These are phyloP conservation scores for Sclerurus mexicanus DNA, from an alignment of 2,113 vertebrate species.

Conservation along the genomic window DNA sequence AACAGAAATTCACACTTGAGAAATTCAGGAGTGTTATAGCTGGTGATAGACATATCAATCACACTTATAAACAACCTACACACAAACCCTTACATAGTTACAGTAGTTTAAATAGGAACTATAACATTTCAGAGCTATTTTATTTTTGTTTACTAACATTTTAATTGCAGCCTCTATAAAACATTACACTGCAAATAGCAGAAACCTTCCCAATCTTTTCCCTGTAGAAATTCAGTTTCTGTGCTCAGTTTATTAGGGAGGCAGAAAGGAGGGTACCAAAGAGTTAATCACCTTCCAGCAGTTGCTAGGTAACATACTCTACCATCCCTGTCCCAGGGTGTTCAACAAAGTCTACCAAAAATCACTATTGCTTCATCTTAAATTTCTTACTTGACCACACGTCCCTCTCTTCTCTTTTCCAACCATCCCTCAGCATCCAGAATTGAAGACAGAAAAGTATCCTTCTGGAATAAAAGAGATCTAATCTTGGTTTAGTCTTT, in stretches of 20 bases:
- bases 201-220: background rate
- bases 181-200: background rate
- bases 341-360: background rate
- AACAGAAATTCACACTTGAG: background rate
- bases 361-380: background rate
- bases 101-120: background rate
- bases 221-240: background rate
- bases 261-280: background rate
- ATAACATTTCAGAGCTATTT: background rate
- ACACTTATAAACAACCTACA: background rate
- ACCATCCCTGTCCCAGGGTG: background rate
- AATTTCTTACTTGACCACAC: background rate
- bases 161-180: background rate
- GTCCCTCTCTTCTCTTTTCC: background rate
- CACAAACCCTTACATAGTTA: background rate
- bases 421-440: background rate
- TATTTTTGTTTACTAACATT: background rate
- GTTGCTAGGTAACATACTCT: conserved; percentile 44
- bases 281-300: background rate
- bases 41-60: background rate
- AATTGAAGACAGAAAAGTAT: background rate
- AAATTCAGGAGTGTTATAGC: background rate
- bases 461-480: background rate
- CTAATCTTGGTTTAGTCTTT: background rate
- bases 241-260: background rate